Base-by-base conservation (phyloP, 2,113 vertebrate species). In the Coregonus clupeaformis region DNA sequence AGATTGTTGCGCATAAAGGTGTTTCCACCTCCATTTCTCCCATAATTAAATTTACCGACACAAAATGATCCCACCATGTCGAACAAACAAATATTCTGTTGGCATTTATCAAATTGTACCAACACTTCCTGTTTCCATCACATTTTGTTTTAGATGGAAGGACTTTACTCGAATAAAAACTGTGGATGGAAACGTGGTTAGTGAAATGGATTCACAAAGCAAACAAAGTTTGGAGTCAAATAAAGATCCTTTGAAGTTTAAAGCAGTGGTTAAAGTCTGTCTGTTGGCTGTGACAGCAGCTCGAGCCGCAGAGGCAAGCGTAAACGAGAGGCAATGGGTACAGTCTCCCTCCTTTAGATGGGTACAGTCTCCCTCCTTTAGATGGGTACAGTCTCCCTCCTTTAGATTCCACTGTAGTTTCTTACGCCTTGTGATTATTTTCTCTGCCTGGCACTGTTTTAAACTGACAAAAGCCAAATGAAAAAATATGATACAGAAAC, bases 401-500 rank as follows among this genome's bases (percentile, higher is more conserved):
- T 47, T 25, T 24, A 42, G 16, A 67, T 36, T 71, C 24, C n/a
- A 20, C 20, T 32, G 4, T 27, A 72, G 12, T 12, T 68, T 71
- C 36, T 52, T 52, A 52, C 16, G 57, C n/a, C 12, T 36, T 22
- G 45, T 75, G 36, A 20, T 27, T 29, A 74, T 76, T 16, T 16
- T 68, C 36, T 42, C 72, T 72, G 20, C 69, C 71, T 59, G 12
- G 68, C n/a, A 63, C 49, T 1, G 1, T 74, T 78, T 55, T 73
- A 42, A 63, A 77, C 64, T 27, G 64, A 78, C 68, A 78, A 29
- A 9, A 62, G 16, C 47, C 36, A 69, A 77, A 76, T 30, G 45
- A 77, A 77, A 77, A 45, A 52, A 42, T 11, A 7, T 60, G 68
- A 78, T 55, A 80, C 11, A 0, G 2, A 84, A 80, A 22, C 13